These are phyloP conservation scores for Heliconius hortense DNA, from an alignment of 2,888 invertebrate species.

Conservation along the genomic window DNA sequence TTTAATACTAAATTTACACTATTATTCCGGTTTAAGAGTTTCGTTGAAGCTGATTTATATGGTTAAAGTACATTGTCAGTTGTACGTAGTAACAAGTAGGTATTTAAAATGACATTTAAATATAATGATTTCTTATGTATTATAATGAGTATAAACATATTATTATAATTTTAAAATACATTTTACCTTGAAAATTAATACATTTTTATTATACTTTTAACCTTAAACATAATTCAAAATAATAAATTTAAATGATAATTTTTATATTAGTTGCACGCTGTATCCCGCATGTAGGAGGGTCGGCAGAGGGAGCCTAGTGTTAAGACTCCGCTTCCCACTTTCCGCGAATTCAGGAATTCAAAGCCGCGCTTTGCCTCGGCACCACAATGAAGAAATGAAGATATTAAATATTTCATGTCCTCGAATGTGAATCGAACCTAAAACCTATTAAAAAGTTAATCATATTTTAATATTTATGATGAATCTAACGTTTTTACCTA, in stretches of 20 bases:
- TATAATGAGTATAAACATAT: not conserved
- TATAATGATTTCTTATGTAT: not conserved
- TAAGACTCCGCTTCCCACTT: no score
- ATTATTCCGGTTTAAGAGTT: no score
- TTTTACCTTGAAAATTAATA: constrained; percentile 1
- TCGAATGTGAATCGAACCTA: no score
- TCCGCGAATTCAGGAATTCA: no score
- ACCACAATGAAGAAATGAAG: no score
- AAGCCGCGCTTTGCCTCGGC: no score
- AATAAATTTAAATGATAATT: not conserved
- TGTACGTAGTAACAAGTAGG: not conserved
- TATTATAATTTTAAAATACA: not conserved
- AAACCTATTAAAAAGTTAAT: not conserved
- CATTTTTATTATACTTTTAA: not conserved
- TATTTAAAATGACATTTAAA: not conserved
- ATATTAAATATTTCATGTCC: no score
- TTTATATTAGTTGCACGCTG: not conserved
- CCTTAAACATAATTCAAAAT: not conserved
- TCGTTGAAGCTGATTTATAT: not conserved
- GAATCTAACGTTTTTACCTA: not conserved
- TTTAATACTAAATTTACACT: no score
- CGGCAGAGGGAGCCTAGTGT: no score
- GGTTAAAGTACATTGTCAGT: not conserved
- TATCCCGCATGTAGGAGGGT: no score
- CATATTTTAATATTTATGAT: not conserved